Evolutionary conservation across 2,797 vertebrate genomes (phyloP).

Genomic region (Spondyliosoma cantharus): DNA sequence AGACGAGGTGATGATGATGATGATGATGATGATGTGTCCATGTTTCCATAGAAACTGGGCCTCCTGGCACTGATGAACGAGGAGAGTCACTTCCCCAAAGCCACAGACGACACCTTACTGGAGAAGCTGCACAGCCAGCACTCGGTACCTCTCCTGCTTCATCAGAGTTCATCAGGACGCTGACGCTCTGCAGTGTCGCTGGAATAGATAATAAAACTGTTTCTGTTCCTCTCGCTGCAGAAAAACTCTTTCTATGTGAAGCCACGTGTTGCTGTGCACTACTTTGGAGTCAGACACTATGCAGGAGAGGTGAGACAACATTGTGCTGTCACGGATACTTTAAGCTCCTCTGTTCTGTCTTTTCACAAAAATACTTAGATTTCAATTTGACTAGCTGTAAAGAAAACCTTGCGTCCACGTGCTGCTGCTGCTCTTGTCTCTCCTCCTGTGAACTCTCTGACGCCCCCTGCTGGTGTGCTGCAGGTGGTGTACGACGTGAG

Average conservation of each 20-base stretch:
- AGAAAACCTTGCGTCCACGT: not conserved
- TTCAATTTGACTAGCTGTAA: not conserved
- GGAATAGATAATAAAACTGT: not conserved
- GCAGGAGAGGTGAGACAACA: constrained; percentile 91
- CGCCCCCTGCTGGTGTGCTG: constrained; percentile 49
- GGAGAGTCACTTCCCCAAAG: constrained; percentile 98
- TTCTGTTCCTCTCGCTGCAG: constrained; percentile 74
- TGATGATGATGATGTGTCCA: not conserved
- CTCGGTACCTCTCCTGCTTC: constrained; percentile 78
- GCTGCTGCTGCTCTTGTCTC: not conserved
- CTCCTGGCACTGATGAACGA: constrained; percentile 96
- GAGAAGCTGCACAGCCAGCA: constrained; percentile 96
- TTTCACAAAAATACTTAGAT: too few relatives aligned
- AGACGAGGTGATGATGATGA: not conserved
- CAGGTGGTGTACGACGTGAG: constrained; percentile 97
- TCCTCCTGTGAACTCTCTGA: not conserved
- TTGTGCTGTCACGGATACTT: too few relatives aligned
- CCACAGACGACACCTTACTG: constrained; percentile 93
- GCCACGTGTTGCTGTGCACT: constrained; percentile 93
- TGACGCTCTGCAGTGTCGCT: too few relatives aligned
- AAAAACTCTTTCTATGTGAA: constrained; percentile 97
- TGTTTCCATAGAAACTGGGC: constrained; percentile 92
- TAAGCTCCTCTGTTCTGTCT: not conserved
- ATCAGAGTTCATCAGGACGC: too few relatives aligned
- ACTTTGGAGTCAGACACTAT: constrained; percentile 96